Conservation (phyloP, 2,797 vertebrate genomes). For the Argentina silus region DNA sequence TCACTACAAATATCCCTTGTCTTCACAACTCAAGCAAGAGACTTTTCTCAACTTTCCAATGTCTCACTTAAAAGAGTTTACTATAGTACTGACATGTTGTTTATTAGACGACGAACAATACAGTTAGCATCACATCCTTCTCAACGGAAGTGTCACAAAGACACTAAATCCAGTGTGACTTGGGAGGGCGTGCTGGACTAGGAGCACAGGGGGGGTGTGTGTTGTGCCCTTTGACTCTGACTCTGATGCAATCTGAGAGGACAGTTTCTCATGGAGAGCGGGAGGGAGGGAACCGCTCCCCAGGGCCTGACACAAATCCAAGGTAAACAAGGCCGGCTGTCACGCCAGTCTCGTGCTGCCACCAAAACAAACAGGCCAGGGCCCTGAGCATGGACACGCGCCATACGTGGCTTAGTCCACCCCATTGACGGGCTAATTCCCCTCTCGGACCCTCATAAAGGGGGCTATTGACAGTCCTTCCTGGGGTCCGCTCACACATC, state of each 20-base stretch:
- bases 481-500: constrained; percentile 72
- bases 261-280: constrained; percentile 45
- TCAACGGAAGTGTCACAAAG: background rate
- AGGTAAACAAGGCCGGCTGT: constrained; percentile 71
- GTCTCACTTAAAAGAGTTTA: background rate
- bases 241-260: constrained; percentile 67
- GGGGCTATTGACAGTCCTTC: constrained; percentile 73
- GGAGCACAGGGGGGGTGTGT: constrained; percentile 22
- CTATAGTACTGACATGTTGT: background rate
- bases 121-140: background rate
- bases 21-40: too few relatives aligned
- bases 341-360: constrained; percentile 67
- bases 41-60: too few relatives aligned
- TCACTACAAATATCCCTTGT: too few relatives aligned
- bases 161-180: background rate
- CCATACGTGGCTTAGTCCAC: constrained; percentile 70
- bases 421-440: constrained; percentile 80
- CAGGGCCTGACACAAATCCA: constrained; percentile 62
- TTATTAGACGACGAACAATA: background rate
- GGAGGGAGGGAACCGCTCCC: background rate
- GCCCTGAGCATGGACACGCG: constrained; percentile 52
- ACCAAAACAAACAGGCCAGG: constrained; percentile 77
- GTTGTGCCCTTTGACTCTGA: constrained; percentile 30
- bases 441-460: constrained; percentile 69
- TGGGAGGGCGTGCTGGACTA: background rate